Conservation (phyloP, 2,113 vertebrate species). For the Stercorarius parasiticus region DNA sequence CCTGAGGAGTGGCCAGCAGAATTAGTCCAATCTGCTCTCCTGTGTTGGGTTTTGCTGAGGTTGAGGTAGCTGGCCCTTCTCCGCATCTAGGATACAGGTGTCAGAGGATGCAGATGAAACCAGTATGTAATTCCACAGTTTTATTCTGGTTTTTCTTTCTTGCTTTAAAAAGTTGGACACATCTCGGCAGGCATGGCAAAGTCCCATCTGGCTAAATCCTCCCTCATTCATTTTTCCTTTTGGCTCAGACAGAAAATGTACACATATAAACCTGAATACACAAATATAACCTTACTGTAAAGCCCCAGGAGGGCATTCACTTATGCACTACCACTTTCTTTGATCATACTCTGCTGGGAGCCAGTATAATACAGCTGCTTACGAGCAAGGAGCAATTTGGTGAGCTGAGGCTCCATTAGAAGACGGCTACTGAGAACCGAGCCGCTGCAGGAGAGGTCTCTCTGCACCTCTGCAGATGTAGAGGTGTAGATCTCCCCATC, state of each 20-base stretch:
- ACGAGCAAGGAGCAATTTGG: not conserved
- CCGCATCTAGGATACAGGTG: not conserved
- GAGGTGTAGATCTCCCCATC: not conserved
- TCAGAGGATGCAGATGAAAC: not conserved
- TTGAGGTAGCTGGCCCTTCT: not conserved
- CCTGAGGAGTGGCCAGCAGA: not conserved
- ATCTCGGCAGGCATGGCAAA: not conserved
- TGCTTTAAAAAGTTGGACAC: not conserved
- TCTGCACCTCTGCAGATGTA: not conserved
- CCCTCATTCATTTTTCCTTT: not conserved
- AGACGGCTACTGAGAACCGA: not conserved
- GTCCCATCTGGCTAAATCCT: not conserved
- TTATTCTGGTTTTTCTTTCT: not conserved
- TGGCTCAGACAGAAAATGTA: not conserved
- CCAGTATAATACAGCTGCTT: not conserved
- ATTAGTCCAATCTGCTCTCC: not conserved
- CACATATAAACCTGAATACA: not conserved
- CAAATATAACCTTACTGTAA: conserved; percentile 6
- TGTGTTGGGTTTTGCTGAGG: not conserved
- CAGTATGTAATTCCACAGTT: not conserved
- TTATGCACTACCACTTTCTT: not conserved
- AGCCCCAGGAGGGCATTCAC: conserved; percentile 8
- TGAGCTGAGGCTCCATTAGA: not conserved
- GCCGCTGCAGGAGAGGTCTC: not conserved
- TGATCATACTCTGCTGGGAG: not conserved